Conservation (phyloP, 92 coral and sea anemone species). For the Metridium senile region DNA sequence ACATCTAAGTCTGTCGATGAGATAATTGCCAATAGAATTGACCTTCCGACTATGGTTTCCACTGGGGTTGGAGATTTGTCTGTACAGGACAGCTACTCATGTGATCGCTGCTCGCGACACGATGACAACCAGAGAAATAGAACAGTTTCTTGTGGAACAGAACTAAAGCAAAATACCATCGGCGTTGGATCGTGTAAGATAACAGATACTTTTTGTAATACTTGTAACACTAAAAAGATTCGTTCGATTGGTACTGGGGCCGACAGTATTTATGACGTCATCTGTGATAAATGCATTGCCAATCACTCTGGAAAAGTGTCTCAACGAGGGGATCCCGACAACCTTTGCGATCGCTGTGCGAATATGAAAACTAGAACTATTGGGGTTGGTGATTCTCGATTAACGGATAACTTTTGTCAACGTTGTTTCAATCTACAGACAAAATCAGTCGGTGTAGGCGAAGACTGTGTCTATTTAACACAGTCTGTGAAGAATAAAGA, state of each 20-base stretch:
- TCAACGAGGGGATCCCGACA: constrained; percentile 85
- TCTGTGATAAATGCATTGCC: constrained; percentile 84
- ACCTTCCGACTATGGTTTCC: constrained; percentile 62
- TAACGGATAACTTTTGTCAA: constrained; percentile 88
- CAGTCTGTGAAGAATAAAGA: constrained; percentile 18
- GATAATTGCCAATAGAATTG: constrained; percentile 79
- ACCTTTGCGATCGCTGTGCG: constrained; percentile 70
- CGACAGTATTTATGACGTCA: constrained; percentile 57
- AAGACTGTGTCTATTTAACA: constrained; percentile 48
- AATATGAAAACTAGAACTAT: constrained; percentile 61
- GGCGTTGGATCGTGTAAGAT: constrained; percentile 72
- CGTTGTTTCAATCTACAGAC: constrained; percentile 83
- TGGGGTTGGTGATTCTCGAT: constrained; percentile 92
- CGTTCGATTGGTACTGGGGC: constrained; percentile 79
- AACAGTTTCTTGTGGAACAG: constrained; percentile 70
- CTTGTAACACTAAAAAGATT: constrained; percentile 48
- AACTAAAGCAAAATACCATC: constrained; percentile 6
- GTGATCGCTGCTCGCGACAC: constrained; percentile 66
- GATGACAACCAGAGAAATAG: constrained; percentile 31
- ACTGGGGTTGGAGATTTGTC: constrained; percentile 71
- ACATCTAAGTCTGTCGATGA: constrained; percentile 72
- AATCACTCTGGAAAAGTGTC: constrained; percentile 61
- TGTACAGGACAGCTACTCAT: constrained; percentile 62
- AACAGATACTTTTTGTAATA: constrained; percentile 67
- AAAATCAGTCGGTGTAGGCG: constrained; percentile 84